These are phyloP conservation scores for Amphimedon queenslandica DNA, from an alignment of 37 sponge, comb jelly and placozoan genomes.

Conservation along the genomic window DNA sequence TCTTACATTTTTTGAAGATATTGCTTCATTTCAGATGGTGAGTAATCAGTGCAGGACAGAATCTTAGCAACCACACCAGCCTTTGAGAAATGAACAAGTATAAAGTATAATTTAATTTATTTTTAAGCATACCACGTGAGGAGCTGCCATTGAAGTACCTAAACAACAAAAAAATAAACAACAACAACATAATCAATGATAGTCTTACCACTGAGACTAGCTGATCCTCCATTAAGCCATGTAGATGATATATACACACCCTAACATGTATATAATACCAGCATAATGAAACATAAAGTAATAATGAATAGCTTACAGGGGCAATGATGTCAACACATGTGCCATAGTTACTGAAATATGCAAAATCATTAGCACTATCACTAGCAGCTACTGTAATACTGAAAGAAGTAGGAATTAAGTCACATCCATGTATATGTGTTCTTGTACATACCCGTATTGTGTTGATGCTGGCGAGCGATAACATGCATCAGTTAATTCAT, in stretches of 20 bases:
- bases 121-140: constrained; percentile 24
- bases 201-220: neutral
- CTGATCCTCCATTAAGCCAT: constrained; percentile 24
- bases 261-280: constrained; percentile 9
- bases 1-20: too few species aligned
- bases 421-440: neutral
- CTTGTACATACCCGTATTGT: neutral
- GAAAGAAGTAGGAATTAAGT: neutral
- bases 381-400: constrained; percentile 55
- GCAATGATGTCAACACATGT: constrained; percentile 66
- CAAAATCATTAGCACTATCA: constrained; percentile 38
- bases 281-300: neutral
- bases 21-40: too few species aligned
- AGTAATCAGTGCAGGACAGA: too few species aligned
- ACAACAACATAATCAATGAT: too few species aligned
- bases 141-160: constrained; percentile 58
- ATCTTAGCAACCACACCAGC: neutral
- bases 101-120: neutral
- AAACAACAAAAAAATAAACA: too few species aligned
- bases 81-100: neutral
- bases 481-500: constrained; percentile 49
- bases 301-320: constrained; percentile 49
- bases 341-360: constrained; percentile 71
- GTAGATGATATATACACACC: constrained; percentile 44
- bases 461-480: constrained; percentile 55